Evolutionary conservation across 2,888 invertebrate genomes (phyloP).

Genomic region (Nomada fabriciana): DNA sequence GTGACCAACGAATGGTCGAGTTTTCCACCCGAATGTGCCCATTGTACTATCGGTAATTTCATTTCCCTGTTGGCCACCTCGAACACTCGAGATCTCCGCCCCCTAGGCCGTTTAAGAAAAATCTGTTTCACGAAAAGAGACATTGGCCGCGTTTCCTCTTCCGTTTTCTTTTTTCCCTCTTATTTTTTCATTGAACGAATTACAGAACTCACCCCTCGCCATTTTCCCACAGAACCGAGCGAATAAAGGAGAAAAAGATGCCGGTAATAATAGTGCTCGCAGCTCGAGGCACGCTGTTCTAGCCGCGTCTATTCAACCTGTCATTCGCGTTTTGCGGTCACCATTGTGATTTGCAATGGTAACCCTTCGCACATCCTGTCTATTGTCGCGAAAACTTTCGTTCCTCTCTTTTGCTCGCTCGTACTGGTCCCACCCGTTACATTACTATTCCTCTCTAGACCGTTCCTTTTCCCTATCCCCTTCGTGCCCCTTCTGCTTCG

Average conservation of each 20-base stretch:
- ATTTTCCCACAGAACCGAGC: conserved; percentile 70
- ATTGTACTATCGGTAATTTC: conserved; percentile 31
- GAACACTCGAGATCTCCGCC: conserved; percentile 70
- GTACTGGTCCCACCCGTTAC: not conserved
- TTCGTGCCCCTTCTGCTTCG: not conserved
- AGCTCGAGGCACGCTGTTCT: conserved; percentile 70
- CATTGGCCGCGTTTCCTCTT: conserved; percentile 18
- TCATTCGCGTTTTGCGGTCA: conserved; percentile 80
- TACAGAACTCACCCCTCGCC: conserved; percentile 49
- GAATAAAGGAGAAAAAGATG: conserved; percentile 66
- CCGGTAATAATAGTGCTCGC: conserved; percentile 74
- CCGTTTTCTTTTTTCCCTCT: not conserved
- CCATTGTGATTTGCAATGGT: conserved; percentile 82
- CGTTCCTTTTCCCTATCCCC: conserved; percentile 11
- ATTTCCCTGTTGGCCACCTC: conserved; percentile 34
- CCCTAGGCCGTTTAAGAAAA: conserved; percentile 41
- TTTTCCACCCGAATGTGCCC: conserved; percentile 36
- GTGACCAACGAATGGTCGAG: conserved; percentile 14
- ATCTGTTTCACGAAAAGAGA: not conserved
- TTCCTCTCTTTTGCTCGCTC: conserved; percentile 15
- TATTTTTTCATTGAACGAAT: conserved; percentile 35
- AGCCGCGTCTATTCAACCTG: conserved; percentile 79
- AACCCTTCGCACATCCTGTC: conserved; percentile 82
- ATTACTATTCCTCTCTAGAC: conserved; percentile 1
- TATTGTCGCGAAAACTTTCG: conserved; percentile 77